Conservation (phyloP, 2,113 vertebrate genomes). For the Saccopteryx leptura region DNA sequence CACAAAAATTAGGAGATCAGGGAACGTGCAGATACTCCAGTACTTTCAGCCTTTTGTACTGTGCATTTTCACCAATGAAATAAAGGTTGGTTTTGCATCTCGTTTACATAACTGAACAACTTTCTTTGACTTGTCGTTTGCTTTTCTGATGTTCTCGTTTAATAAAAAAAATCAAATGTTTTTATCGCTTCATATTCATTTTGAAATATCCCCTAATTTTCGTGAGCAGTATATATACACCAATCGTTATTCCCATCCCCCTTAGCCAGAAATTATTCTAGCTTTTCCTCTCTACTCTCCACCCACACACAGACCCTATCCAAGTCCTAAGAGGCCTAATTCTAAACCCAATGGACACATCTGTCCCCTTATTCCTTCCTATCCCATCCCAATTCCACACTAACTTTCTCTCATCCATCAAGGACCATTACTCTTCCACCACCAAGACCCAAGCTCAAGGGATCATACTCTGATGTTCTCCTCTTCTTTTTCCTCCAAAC, state of each 20-base stretch:
- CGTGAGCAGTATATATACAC: not conserved
- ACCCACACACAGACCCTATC: not conserved
- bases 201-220: too few relatives aligned
- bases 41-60: too few relatives aligned
- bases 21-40: too few relatives aligned
- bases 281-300: not conserved
- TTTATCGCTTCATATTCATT: too few relatives aligned
- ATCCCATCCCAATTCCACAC: not conserved
- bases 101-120: too few relatives aligned
- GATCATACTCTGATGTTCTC: not conserved
- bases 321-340: not conserved
- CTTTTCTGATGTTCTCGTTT: too few relatives aligned
- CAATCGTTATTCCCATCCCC: not conserved
- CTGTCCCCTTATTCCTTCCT: not conserved
- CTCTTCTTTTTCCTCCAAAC: not conserved
- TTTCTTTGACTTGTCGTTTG: too few relatives aligned
- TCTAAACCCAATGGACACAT: not conserved
- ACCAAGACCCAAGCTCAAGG: not conserved
- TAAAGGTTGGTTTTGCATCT: too few relatives aligned
- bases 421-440: not conserved
- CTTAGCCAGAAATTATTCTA: not conserved
- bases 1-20: too few relatives aligned
- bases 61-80: too few relatives aligned
- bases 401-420: not conserved
- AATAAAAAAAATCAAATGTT: too few relatives aligned